These are phyloP conservation scores for Alitta virens DNA, from an alignment of 2,888 invertebrate genomes.

Conservation along the genomic window DNA sequence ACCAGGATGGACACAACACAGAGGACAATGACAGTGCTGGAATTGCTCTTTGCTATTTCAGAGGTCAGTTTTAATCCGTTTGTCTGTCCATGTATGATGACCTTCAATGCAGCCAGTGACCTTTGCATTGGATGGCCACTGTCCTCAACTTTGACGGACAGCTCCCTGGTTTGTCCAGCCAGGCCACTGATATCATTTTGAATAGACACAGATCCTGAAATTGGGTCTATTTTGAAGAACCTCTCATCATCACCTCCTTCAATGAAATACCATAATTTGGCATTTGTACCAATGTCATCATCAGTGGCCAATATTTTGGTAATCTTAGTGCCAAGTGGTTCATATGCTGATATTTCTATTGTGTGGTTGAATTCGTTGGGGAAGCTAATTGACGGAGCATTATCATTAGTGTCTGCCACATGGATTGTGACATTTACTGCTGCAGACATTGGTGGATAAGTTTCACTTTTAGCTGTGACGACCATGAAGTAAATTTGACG, in stretches of 20 bases:
- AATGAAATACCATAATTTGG: not conserved
- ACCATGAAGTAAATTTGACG: not conserved
- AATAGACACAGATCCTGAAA: not conserved
- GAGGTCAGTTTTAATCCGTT: no score
- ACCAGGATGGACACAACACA: no score
- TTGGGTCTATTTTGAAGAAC: not conserved
- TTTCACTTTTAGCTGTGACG: not conserved
- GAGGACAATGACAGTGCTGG: no score
- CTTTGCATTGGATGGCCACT: not conserved
- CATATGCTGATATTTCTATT: not conserved
- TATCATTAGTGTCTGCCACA: not conserved
- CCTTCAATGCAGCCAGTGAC: no score
- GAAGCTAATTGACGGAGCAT: not conserved
- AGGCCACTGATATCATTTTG: not conserved
- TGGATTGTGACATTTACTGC: not conserved
- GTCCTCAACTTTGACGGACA: not conserved
- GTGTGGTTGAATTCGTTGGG: not conserved
- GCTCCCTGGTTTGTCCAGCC: not conserved
- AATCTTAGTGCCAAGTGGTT: not conserved
- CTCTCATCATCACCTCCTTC: conserved; percentile 13
- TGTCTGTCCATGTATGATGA: no score
- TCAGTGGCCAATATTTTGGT: not conserved
- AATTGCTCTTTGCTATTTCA: no score
- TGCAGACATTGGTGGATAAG: not conserved
- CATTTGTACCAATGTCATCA: not conserved